Base-by-base conservation (phyloP, 1,140 invertebrate species). In the Brachionus rotundiformis region DNA sequence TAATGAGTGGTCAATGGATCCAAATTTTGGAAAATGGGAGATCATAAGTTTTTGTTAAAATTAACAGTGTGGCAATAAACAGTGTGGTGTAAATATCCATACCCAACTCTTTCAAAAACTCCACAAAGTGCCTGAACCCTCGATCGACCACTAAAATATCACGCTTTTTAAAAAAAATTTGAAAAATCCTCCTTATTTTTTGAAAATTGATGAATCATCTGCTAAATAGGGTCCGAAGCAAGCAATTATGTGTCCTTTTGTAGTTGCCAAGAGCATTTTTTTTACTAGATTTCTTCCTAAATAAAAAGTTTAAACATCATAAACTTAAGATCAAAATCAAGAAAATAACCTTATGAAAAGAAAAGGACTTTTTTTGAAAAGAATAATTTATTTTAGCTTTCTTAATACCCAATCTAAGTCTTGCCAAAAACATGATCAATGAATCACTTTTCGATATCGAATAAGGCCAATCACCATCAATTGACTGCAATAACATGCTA, bases 341-440 rank as follows among this genome's bases (percentile, higher is more conserved):
- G 1, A 49, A 49, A 49, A 49, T 49, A 49, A 49, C 44, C 44
- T 49, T 68, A 68, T 68, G 31, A 31, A 7, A 6, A 19, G 63
- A 68, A 33, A 33, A 68, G 27, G 63, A 33, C 27, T 31, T 33
- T 36, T 68, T 68, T 68, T 68, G 63, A 36, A 68, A 68, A 68
- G 27, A 33, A 68, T 68, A 68, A 33, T 31, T 33, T 16, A 47
- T 47, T 47, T 47, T 47, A 47, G 11, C 44, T 47, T 47, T 47
- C n/a, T 47, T 47, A 47, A 47, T 47, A 47, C 44, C 11, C 33
- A 36, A 36, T 36, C 33, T 36, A 36, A 13, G 36, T 39, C 36
- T 39, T 39, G 36, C 36, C 36, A 39, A 39, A 39, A 7, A 39
- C 36, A 39, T 39, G n/a, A 47, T n/a, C 44, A 47, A 1, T 47